phyloP scores from a whole-genome alignment of 1,140 invertebrate species.

The Diorhabda elongata region DNA sequence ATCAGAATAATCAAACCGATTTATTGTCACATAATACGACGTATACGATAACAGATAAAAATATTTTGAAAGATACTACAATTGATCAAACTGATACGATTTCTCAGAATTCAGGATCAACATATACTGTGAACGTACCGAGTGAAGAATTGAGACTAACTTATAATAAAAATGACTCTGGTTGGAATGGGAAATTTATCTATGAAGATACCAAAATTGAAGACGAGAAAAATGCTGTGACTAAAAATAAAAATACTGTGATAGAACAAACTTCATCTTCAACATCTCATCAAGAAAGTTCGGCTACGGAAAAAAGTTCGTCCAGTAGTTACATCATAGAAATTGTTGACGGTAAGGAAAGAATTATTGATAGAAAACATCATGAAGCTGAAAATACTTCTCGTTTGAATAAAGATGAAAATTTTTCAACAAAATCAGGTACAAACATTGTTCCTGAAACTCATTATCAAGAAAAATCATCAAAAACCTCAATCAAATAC shows the following conservation, averaged over 20 bases:
- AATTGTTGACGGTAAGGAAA: slow-evolving; percentile 58
- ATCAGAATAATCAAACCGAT: no score
- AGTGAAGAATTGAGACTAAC: slow-evolving; percentile 41
- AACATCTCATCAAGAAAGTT: slow-evolving; percentile 34
- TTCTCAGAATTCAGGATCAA: slow-evolving; percentile 35
- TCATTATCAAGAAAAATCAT: slow-evolving; percentile 52
- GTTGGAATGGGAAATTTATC: slow-evolving; percentile 53
- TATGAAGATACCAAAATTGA: slow-evolving; percentile 41
- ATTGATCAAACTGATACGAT: not conserved
- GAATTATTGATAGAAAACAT: slow-evolving; percentile 53
- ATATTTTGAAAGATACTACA: not conserved
- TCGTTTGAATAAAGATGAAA: slow-evolving; percentile 50
- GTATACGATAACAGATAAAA: not conserved
- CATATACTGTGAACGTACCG: slow-evolving; percentile 46
- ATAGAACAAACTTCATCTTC: slow-evolving; percentile 32
- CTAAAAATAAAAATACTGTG: slow-evolving; percentile 14
- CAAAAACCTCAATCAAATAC: slow-evolving; percentile 52
- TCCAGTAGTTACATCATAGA: slow-evolving; percentile 55
- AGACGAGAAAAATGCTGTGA: not conserved
- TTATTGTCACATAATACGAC: not conserved
- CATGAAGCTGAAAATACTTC: slow-evolving; percentile 53
- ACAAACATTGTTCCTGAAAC: slow-evolving; percentile 52
- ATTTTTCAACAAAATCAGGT: slow-evolving; percentile 48
- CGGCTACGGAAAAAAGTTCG: slow-evolving; percentile 50
- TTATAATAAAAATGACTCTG: slow-evolving; percentile 48